Evolutionary conservation across 2,888 invertebrate species (phyloP).

Genomic region (Athalia circularis): DNA sequence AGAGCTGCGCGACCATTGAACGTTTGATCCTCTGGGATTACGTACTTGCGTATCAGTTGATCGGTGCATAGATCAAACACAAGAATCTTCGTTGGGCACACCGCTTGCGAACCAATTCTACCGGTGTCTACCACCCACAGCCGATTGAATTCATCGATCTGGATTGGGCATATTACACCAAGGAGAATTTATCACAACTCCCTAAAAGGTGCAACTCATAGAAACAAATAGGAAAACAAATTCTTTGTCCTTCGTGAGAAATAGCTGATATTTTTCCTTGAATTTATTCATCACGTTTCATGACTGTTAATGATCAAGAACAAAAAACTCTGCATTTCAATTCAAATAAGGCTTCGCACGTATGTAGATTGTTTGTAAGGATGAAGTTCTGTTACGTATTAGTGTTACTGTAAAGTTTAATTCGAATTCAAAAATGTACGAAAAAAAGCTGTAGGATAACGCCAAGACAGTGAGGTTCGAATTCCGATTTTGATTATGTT

Average conservation of each 20-base stretch:
- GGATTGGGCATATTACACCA: conserved; percentile 45
- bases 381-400: no score
- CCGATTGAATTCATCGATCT: conserved; percentile 73
- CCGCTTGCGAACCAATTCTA: conserved; percentile 52
- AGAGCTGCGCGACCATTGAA: conserved; percentile 63
- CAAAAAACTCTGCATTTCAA: no score
- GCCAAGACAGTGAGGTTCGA: no score
- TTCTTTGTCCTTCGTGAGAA: not conserved
- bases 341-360: no score
- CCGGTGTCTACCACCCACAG: conserved; percentile 74
- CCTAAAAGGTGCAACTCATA: not conserved
- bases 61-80: conserved; percentile 71
- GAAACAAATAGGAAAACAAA: not conserved
- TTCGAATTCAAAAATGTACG: no score
- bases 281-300: no score
- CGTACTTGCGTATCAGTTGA: conserved; percentile 66
- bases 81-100: conserved; percentile 72
- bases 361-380: no score
- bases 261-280: not conserved
- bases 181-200: conserved; percentile 21
- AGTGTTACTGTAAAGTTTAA: no score
- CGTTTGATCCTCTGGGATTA: conserved; percentile 65
- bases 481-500: no score
- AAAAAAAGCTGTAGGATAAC: no score
- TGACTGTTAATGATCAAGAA: no score